Evolutionary conservation across 2,113 vertebrate genomes (phyloP), one percentile per base, ranked within the genome.

Genomic region (Micronycteris hirsuta): DNA sequence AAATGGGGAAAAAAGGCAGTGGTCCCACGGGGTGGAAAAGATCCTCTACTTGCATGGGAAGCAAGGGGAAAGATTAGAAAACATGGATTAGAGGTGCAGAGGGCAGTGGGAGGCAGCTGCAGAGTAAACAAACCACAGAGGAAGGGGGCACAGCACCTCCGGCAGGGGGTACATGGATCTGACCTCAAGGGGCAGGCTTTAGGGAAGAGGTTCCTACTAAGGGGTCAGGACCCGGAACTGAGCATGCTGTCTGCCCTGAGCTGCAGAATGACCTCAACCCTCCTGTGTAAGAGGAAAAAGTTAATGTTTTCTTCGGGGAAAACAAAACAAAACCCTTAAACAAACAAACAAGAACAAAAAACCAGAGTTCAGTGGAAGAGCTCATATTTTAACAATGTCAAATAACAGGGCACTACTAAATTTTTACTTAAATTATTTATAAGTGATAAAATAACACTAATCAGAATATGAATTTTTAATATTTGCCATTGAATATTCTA

Each of bases 401-500:
- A 96, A 61, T 45, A 77, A 76, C 28, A 41, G 36, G 47, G 11
- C 14, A 77, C 28, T 33, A 36, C 36, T 24, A 77, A 82, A 89
- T 33, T 68, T 82, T 82, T 15, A 74, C n/a, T 93, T 96, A 80
- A 86, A 94, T 94, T 91, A 96, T 95, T 74, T 89, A 56, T 81
- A 68, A 86, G n/a, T 67, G 43, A 80, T 94, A 71, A 84, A 95
- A 76, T 78, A 87, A 81, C n/a, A 92, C 87, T 85, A 77, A 89
- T 92, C n/a, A 89, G 20, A 73, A 36, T 65, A 93, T 87, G 38
- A 65, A 76, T 89, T 83, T 97, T 94, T 97, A 92, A 93, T 89
- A 52, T 31, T 68, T 84, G 36, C 56, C 92, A 8, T 80, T 84
- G 45, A 87, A 92, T 76, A 61, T 73, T 96, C 78, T 92, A 7